Evolutionary conservation across 2,797 vertebrate species (phyloP), one percentile per base, ranked within the genome.

Genomic region (Pangasius djambal): DNA sequence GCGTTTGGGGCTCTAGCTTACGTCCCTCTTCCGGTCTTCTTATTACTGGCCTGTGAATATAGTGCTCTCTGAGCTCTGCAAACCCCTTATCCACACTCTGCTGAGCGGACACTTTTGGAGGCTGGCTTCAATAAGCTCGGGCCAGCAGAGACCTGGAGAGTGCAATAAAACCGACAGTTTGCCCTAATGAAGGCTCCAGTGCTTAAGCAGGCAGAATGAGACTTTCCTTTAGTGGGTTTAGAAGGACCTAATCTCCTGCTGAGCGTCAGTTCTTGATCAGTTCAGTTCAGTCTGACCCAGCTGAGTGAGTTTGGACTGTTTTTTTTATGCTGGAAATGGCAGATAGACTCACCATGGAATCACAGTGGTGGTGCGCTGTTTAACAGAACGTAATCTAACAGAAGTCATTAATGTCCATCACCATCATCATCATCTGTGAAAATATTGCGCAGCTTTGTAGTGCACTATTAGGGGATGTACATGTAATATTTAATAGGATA

Each of bases 61-160:
- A 91, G 91, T 89, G 91, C 83, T 93, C 93, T 92, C 28, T 28
- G 86, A 89, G 92, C 91, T 94, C 88, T 15, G 81, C 65, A 25
- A 69, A 65, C 31, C 86, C 40, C 63, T 78, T 81, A 87, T 87
- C 87, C 34, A 28, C 69, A 82, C 57, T 85, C 82, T 91, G 92
- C 91, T 89, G 72, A 78, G 61, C 61, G 28, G 83, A 52, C 88
- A 74, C 70, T 86, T 83, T 88, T 31, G 86, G 37, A 74, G n/a
- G 18, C 55, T 34, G 87, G 61, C 12, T 90, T 79, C 83, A 86
- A 88, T 89, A 90, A 87, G 75, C 83, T 57, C 57, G 20, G 48
- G 72, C 88, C 86, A 67, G 74, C 37, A 7, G 72, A 59, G 59
- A 63, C 84, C 78, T 34, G 10, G 44, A 52, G 65, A 63, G 87